phyloP scores from a whole-genome alignment of 2,113 vertebrate genomes.

The Piprites chloris region DNA sequence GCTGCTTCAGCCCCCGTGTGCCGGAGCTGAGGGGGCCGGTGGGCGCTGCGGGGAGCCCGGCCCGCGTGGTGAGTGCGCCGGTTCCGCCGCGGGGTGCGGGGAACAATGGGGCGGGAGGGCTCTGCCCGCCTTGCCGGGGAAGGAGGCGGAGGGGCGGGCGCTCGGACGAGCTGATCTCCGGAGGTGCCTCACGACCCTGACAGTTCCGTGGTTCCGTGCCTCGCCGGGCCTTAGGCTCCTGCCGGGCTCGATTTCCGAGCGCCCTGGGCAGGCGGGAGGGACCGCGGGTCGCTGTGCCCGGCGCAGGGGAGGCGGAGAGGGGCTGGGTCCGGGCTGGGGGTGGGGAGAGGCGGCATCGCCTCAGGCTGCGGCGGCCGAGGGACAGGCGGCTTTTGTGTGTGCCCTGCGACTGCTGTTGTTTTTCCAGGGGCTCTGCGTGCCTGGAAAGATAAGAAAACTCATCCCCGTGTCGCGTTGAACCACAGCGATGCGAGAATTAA shows the following conservation, averaged over 20 bases:
- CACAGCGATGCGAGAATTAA: too few relatives aligned
- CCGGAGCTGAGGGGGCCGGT: slow-evolving; percentile 71
- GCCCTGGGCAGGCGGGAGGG: background rate
- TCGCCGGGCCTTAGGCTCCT: slow-evolving; percentile 53
- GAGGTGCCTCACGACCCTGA: background rate
- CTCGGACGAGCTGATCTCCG: background rate
- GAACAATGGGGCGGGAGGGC: background rate
- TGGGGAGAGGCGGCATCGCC: background rate
- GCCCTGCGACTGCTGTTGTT: background rate
- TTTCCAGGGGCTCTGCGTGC: background rate
- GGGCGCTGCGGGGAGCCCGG: slow-evolving; percentile 50
- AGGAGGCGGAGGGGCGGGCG: background rate
- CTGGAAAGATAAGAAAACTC: background rate
- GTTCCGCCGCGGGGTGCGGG: background rate
- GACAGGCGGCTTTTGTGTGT: background rate
- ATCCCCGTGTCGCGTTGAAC: background rate
- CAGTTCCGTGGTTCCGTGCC: background rate
- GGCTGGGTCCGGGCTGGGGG: too few relatives aligned
- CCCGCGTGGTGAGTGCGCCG: slow-evolving; percentile 71
- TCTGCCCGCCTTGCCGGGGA: background rate
- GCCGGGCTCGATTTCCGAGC: background rate
- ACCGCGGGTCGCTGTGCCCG: background rate
- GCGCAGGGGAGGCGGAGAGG: background rate
- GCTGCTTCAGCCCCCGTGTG: slow-evolving; percentile 27
- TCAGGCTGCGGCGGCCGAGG: background rate